Evolutionary conservation across 1,140 invertebrate species (phyloP).

Genomic region (Cryptotermes secundus): DNA sequence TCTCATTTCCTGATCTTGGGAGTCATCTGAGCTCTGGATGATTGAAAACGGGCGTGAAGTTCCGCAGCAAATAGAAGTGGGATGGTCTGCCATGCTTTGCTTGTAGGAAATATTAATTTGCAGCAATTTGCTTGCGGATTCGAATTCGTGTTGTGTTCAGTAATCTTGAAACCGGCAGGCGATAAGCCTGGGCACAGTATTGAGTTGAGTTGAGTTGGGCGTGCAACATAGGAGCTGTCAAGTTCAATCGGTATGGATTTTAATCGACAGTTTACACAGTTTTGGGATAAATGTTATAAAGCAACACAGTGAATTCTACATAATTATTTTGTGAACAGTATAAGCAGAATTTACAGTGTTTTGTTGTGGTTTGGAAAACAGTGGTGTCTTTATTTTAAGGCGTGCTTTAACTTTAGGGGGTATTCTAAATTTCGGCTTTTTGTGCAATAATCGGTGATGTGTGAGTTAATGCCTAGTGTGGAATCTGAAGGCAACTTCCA

Average conservation of each 20-base stretch:
- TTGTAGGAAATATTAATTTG: constrained; percentile 22
- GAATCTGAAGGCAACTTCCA: neutral
- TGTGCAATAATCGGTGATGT: neutral
- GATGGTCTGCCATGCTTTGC: constrained; percentile 19
- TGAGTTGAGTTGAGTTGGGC: constrained; percentile 26
- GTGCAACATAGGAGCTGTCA: constrained; percentile 24
- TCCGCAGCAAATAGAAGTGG: neutral
- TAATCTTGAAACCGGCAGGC: constrained; percentile 35
- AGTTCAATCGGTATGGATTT: neutral
- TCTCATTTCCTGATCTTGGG: constrained; percentile 35
- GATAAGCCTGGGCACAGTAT: constrained; percentile 25
- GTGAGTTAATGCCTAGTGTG: constrained; percentile 7
- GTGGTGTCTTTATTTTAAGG: neutral
- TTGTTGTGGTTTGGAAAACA: neutral
- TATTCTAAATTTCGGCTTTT: neutral
- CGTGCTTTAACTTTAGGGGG: neutral
- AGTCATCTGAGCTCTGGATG: constrained; percentile 34
- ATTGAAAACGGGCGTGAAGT: neutral
- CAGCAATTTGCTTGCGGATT: constrained; percentile 23
- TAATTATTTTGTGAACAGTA: neutral
- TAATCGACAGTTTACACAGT: neutral
- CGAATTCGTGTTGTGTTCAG: constrained; percentile 19
- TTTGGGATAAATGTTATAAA: constrained; percentile 18
- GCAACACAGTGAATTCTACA: neutral
- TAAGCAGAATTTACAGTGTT: neutral